Evolutionary conservation across 2,888 invertebrate species (phyloP), one percentile per base, ranked within the genome.

Genomic region (Amitus sp.): DNA sequence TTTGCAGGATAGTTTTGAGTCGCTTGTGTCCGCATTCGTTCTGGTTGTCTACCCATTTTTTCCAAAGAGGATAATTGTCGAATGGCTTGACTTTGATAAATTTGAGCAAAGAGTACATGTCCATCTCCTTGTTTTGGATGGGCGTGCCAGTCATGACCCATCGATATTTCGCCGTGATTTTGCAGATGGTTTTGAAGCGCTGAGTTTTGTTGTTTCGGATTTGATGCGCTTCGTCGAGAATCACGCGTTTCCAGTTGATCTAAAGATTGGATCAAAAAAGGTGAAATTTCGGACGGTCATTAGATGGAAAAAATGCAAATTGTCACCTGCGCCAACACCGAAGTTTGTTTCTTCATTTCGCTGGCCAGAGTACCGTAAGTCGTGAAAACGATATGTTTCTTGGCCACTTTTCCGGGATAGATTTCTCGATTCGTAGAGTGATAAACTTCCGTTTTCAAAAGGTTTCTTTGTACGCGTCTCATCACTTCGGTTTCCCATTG

Each of bases 101-200:
- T 80, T 95, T 92, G 10, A 94, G 78, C 42, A 94, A 82, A 0
- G 93, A 88, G 82, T 89, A 94, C 33, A 94, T 84, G 79, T 94
- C 96, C 57, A 91, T 82, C 76, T 95, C 92, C 78, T 94, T 93
- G 81, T 98, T 98, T 76, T 98, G 98, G 37, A 98, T 91, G 0
- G 98, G 98, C 0, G 97, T 97, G 18, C 98, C 98, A 0, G 97
- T 96, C 15, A 98, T 86, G 0, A 90, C 91, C 94, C 94, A 95
- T 9, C 95, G 88, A 83, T 85, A 4, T 1, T 40, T 39, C 0
- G 88, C 88, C 0, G 79, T 70, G 42, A 95, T 80, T 1, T 83
- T 82, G 76, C 90, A 91, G 5, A 90, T 91, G 0, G 92, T 91
- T 61, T 85, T 77, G 0, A 94, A 89, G 0, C 90, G 90, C 65